A percentile compares a stretch with the other conserved stretches of the same genome.
phyloP scores from a whole-genome alignment of 1,140 invertebrate genomes.

The Drosophila kurseongensis region DNA sequence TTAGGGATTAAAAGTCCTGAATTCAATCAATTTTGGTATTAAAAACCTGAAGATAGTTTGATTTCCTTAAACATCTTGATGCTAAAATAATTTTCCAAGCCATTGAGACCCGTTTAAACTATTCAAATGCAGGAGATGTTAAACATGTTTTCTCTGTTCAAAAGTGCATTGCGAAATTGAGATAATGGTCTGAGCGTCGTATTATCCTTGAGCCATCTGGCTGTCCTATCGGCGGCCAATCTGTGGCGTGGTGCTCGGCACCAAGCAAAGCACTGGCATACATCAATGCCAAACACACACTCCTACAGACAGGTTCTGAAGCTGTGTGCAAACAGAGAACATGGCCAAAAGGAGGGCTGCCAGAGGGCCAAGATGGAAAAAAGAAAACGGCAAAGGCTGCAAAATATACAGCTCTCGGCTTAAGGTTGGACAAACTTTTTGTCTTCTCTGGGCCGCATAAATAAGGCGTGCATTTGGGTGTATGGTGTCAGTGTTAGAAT shows the following conservation, averaged over 20 bases:
- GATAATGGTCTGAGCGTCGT: slow-evolving; percentile 12
- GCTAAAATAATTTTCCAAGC: too few relatives aligned
- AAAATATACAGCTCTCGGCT: slow-evolving; percentile 50
- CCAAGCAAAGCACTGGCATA: slow-evolving; percentile 26
- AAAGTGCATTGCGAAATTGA: slow-evolving; percentile 22
- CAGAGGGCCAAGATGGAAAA: slow-evolving; percentile 20
- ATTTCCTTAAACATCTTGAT: too few relatives aligned
- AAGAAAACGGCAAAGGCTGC: slow-evolving; percentile 3
- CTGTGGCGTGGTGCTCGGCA: slow-evolving; percentile 8
- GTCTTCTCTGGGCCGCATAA: slow-evolving; percentile 6
- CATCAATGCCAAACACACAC: slow-evolving; percentile 46
- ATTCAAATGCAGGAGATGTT: neutral
- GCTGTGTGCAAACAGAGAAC: slow-evolving; percentile 47
- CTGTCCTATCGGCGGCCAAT: slow-evolving; percentile 29
- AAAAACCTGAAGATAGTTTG: too few relatives aligned
- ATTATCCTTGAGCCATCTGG: slow-evolving; percentile 19
- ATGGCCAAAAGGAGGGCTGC: slow-evolving; percentile 8
- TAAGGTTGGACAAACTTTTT: slow-evolving; percentile 54
- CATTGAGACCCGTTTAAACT: too few relatives aligned
- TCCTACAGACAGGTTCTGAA: slow-evolving; percentile 22
- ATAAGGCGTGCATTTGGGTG: neutral
- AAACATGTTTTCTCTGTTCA: neutral
- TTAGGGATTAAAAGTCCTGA: too few relatives aligned
- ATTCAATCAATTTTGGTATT: too few relatives aligned
- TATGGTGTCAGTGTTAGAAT: neutral